These are phyloP conservation scores for Quadroppia sp. DNA, from an alignment of 2,888 invertebrate genomes.

Conservation along the genomic window DNA sequence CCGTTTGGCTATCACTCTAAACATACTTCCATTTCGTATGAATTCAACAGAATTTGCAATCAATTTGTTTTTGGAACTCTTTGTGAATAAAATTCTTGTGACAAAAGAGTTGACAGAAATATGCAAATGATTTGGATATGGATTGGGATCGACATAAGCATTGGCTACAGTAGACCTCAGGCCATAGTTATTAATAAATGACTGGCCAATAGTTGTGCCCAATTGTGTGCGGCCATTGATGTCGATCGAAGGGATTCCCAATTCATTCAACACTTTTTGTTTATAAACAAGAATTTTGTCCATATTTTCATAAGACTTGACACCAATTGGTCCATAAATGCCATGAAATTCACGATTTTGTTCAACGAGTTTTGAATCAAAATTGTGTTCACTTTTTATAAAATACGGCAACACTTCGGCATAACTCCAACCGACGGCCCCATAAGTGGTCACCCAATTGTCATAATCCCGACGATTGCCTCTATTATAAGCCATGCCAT, in stretches of 20 bases:
- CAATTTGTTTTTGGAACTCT: neutral
- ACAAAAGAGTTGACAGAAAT: slow-evolving; percentile 21
- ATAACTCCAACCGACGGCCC: slow-evolving; percentile 29
- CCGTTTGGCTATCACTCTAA: neutral
- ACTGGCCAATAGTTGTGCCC: slow-evolving; percentile 30
- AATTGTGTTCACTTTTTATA: slow-evolving; percentile 31
- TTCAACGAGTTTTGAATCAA: slow-evolving; percentile 13
- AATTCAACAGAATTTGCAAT: slow-evolving; percentile 29
- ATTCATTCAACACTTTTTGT: slow-evolving; percentile 14
- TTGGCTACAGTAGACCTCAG: slow-evolving; percentile 18
- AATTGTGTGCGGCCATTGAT: slow-evolving; percentile 34
- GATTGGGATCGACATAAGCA: slow-evolving; percentile 38
- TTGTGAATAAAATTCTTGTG: slow-evolving; percentile 2
- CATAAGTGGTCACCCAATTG: slow-evolving; percentile 24
- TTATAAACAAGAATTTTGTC: neutral
- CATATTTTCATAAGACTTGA: too few relatives aligned
- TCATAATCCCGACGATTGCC: slow-evolving; percentile 35
- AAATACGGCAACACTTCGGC: slow-evolving; percentile 37
- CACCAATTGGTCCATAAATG: slow-evolving; percentile 26
- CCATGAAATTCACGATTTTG: slow-evolving; percentile 33
- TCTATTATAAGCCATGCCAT: slow-evolving; percentile 35
- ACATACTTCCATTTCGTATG: neutral
- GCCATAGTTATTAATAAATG: neutral
- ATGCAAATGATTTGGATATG: slow-evolving; percentile 15
- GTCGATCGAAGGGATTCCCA: slow-evolving; percentile 28